These are phyloP conservation scores for Netelia melanura DNA, from an alignment of 2,888 invertebrate species.

Conservation along the genomic window DNA sequence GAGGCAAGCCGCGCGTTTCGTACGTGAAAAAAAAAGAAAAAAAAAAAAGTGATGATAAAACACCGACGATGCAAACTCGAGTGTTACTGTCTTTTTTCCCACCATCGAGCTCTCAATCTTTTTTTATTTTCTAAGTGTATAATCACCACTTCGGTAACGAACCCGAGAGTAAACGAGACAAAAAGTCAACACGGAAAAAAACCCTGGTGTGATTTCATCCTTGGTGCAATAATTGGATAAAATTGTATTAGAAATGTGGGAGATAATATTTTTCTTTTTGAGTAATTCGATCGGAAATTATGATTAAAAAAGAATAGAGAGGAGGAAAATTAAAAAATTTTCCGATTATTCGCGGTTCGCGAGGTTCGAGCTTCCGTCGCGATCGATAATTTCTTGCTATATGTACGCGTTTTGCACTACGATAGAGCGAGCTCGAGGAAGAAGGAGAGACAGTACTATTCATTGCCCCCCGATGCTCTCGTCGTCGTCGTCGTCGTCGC, in stretches of 20 bases:
- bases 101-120: neutral
- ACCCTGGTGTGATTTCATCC: no score
- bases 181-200: no score
- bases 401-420: constrained; percentile 24
- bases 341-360: constrained; percentile 18
- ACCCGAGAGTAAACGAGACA: neutral
- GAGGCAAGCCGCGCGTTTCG: constrained; percentile 2
- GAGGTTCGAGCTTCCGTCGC: constrained; percentile 20
- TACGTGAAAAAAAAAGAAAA: constrained; percentile 1
- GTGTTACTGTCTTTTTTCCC: constrained; percentile 5
- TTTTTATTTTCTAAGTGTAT: neutral
- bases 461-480: constrained; percentile 41
- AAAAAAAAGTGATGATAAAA: neutral
- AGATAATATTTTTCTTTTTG: no score
- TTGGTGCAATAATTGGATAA: no score
- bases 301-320: neutral
- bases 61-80: constrained; percentile 13
- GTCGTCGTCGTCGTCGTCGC: neutral
- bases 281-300: neutral
- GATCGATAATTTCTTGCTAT: constrained; percentile 57
- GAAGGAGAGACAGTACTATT: constrained; percentile 44
- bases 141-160: neutral
- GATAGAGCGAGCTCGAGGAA: constrained; percentile 20
- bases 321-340: neutral
- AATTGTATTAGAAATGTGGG: neutral